Conservation (phyloP, 2,888 invertebrate genomes). For the Meiosimyza decipiens region DNA sequence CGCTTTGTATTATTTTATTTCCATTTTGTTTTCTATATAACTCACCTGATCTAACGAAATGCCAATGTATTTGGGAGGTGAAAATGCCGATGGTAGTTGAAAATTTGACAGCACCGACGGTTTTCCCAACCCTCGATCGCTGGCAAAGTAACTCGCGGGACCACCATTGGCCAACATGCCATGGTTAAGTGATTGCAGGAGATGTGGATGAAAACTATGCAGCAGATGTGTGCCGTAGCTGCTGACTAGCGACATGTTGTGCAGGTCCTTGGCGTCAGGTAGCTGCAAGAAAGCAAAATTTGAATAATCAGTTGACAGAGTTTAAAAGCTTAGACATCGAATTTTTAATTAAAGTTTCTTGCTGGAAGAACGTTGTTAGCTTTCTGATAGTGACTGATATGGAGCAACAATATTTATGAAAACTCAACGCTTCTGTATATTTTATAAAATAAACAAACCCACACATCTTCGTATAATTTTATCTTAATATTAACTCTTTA, state of each 20-base stretch:
- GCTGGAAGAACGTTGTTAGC: no score
- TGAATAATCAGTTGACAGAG: no score
- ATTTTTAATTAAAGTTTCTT: no score
- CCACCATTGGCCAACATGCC: constrained; percentile 68
- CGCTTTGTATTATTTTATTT: not conserved
- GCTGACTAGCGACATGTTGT: constrained; percentile 74
- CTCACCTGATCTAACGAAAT: constrained; percentile 67
- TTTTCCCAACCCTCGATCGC: constrained; percentile 69
- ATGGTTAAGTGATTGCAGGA: constrained; percentile 75
- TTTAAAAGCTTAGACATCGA: no score
- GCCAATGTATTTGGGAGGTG: constrained; percentile 75
- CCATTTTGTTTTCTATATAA: not conserved
- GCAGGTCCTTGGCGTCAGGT: constrained; percentile 74
- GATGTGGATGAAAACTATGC: constrained; percentile 78
- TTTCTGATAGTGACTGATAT: no score
- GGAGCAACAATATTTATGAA: no score
- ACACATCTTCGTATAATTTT: no score
- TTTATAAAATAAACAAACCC: no score
- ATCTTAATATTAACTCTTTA: no score
- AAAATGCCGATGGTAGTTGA: constrained; percentile 78
- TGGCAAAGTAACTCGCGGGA: constrained; percentile 64
- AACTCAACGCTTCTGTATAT: no score
- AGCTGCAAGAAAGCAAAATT: constrained; percentile 52
- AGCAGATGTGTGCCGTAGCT: constrained; percentile 77
- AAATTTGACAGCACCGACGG: constrained; percentile 73